A percentile compares a stretch with the other conserved stretches of the same genome.
Conservation (phyloP, 2,888 invertebrate species). For the Sesamia inferens region DNA sequence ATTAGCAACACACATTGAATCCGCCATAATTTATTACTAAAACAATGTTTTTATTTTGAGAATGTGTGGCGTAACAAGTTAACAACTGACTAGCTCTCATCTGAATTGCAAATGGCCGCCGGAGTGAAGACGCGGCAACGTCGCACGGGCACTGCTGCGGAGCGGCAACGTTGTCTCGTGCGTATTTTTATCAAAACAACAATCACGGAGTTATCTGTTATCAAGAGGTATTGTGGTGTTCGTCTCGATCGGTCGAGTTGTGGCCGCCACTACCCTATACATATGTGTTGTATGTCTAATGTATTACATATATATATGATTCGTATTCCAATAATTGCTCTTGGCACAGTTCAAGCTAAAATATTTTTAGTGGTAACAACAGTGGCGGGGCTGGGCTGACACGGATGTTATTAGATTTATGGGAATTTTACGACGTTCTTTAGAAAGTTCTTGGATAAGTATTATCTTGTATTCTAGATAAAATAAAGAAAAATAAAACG, state of each 20-base stretch:
- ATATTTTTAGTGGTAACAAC: slow-evolving; percentile 49
- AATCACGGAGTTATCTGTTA: slow-evolving; percentile 78
- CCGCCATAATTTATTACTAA: slow-evolving; percentile 74
- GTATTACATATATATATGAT: slow-evolving; percentile 4
- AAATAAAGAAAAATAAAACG: neutral
- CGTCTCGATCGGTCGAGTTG: slow-evolving; percentile 56
- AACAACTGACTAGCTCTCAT: slow-evolving; percentile 74
- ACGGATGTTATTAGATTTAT: slow-evolving; percentile 51
- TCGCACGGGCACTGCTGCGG: slow-evolving; percentile 67
- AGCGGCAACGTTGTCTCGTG: slow-evolving; percentile 80
- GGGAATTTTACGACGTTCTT: slow-evolving; percentile 46
- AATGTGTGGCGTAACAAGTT: slow-evolving; percentile 79
- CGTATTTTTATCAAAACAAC: slow-evolving; percentile 84
- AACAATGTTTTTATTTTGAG: slow-evolving; percentile 86
- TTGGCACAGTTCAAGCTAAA: slow-evolving; percentile 49
- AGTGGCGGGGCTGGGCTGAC: slow-evolving; percentile 64
- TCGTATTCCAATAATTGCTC: slow-evolving; percentile 39
- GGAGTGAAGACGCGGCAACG: slow-evolving; percentile 77
- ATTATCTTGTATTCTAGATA: slow-evolving; percentile 23
- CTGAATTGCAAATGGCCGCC: slow-evolving; percentile 85
- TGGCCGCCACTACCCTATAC: slow-evolving; percentile 30
- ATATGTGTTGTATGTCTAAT: slow-evolving; percentile 20
- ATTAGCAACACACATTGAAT: slow-evolving; percentile 69
- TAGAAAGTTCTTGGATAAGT: slow-evolving; percentile 44
- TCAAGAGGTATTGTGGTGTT: slow-evolving; percentile 68